Evolutionary conservation across 2,113 vertebrate species (phyloP), one percentile per base, ranked within the genome.

Genomic region (Melanostigma gelatinosum): DNA sequence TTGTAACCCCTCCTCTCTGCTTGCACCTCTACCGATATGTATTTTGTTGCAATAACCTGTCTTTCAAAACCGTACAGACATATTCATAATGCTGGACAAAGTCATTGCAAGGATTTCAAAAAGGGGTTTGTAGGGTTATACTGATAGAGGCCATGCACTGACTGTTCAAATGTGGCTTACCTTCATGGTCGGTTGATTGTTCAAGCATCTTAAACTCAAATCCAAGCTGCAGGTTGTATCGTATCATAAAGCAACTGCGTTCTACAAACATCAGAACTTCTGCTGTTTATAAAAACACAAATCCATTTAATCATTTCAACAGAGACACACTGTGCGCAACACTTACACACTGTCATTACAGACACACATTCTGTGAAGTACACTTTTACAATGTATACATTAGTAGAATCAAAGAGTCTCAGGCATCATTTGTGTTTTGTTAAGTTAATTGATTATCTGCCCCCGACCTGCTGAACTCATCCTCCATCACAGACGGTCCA

Each of bases 221-320:
- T 58, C 29, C n/a, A 64, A 29, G 16, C 16, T 2, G n/a, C 4
- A n/a, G 1, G 6, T 15, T 8, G 1, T 60, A 22, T 34, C 11
- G 34, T 24, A 15, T 62, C 36, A 40, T 58, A 6, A 55, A 69
- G 20, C 7, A 24, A 42, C 24, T 4, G 0, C 42, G 8, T 1
- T 18, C 29, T 48, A n/a, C 71, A 34, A 81, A 54, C 27, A 48
- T 22, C 18, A 54, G 6, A 69, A 63, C 36, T 4, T 71, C 65
- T 69, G 67, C 32, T 20, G 46, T 71, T 83, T 78, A 84, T 76
- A 86, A 89, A 94, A 91, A 86, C 54, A 78, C 62, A 80, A n/a
- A 81, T 72, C 38, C 12, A 65, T 90, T 93, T 90, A 87, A 92
- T 93, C 15, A 81, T 52, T 85, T 82, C 40, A 57, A 64, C 76